phyloP scores from a whole-genome alignment of 2,113 vertebrate species.

The Aix galericulata region DNA sequence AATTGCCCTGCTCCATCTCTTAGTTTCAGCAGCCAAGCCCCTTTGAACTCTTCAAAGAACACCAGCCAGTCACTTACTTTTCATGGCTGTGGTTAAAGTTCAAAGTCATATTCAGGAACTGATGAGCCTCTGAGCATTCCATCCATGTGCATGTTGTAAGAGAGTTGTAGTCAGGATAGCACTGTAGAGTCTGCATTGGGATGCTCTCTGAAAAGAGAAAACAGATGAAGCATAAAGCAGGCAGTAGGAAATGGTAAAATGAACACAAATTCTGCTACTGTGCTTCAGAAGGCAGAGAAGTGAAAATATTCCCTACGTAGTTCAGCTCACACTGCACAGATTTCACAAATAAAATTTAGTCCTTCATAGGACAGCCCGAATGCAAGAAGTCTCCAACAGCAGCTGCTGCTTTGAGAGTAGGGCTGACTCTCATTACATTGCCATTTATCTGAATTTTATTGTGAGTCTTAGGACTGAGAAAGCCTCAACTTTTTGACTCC shows the following conservation, averaged over 20 bases:
- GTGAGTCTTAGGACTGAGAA: neutral
- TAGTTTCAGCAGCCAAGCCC: neutral
- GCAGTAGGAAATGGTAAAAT: neutral
- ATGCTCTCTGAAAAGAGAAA: neutral
- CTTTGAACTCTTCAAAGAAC: neutral
- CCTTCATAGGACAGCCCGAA: neutral
- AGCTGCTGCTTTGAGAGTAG: neutral
- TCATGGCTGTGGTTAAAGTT: neutral
- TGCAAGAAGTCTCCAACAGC: neutral
- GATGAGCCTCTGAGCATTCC: neutral
- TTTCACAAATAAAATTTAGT: neutral
- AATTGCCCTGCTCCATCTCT: neutral
- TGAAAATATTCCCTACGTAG: neutral
- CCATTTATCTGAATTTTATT: neutral
- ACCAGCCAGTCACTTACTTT: neutral
- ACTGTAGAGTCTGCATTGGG: neutral
- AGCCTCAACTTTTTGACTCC: neutral
- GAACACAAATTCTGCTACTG: neutral
- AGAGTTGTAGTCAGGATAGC: fast-evolving
- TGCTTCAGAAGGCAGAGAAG: neutral
- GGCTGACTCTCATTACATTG: neutral
- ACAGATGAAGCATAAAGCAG: neutral
- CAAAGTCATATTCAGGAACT: neutral
- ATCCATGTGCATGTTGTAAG: neutral
- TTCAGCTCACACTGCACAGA: neutral